phyloP scores from a whole-genome alignment of 2,113 vertebrate genomes.

The Rhinoptilus africanus region DNA sequence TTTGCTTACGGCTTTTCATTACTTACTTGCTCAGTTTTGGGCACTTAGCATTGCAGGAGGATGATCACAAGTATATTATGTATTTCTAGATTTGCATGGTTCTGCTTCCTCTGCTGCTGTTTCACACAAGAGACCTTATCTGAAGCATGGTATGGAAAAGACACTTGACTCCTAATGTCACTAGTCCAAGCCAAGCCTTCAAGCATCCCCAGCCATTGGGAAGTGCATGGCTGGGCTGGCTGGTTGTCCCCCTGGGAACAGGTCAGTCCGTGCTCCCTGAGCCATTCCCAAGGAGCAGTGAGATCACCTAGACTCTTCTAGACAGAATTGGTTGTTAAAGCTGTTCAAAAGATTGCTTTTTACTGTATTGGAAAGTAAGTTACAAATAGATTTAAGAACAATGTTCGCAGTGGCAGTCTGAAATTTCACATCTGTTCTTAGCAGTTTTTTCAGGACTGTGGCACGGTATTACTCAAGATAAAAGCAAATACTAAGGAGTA shows the following conservation, averaged over 20 bases:
- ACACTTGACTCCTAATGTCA: background rate
- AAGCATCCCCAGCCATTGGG: rapidly evolving
- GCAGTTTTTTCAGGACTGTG: background rate
- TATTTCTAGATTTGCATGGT: background rate
- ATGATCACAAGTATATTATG: background rate
- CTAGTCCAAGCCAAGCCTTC: background rate
- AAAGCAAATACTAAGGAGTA: background rate
- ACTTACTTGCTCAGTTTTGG: background rate
- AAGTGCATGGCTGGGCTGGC: background rate
- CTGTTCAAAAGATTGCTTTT: background rate
- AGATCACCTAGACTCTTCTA: background rate
- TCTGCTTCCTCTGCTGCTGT: background rate
- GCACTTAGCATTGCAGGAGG: background rate
- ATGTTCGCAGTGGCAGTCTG: background rate
- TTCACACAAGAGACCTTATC: background rate
- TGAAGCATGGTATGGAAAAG: background rate
- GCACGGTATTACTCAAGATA: background rate
- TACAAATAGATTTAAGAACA: background rate
- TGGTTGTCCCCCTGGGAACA: background rate
- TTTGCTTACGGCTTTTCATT: background rate
- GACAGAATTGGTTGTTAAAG: background rate
- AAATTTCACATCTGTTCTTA: background rate
- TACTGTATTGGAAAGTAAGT: background rate
- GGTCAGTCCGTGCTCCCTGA: background rate
- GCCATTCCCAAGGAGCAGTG: background rate